These are phyloP conservation scores for Plecturocebus donacophilus DNA, from an alignment of 2,113 vertebrate genomes.

Conservation along the genomic window DNA sequence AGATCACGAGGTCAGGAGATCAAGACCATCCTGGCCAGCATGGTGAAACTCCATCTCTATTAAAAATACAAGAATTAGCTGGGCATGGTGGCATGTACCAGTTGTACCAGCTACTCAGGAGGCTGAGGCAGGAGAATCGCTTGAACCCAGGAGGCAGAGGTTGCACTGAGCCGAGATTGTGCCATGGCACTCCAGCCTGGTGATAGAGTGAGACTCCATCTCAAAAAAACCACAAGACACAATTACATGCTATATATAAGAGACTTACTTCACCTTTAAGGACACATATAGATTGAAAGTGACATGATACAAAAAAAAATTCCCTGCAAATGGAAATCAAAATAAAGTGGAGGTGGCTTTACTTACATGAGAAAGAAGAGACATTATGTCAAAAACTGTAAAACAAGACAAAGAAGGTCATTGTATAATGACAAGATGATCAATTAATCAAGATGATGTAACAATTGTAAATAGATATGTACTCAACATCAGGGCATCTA, in stretches of 20 bases:
- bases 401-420: not conserved
- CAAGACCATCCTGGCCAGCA: no score
- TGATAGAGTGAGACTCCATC: no score
- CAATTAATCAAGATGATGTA: not conserved
- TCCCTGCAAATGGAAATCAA: not conserved
- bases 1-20: no score
- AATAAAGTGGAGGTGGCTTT: not conserved
- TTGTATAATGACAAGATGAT: not conserved
- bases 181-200: no score
- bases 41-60: no score
- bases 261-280: not conserved
- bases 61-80: no score
- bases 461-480: not conserved
- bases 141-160: no score
- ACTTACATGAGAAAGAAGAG: not conserved
- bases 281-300: not conserved
- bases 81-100: rapidly evolving
- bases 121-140: no score
- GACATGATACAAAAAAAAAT: not conserved
- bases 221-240: not conserved
- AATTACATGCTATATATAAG: not conserved
- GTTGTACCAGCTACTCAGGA: no score
- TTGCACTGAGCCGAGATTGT: no score
- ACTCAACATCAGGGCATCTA: not conserved
- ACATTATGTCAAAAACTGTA: not conserved